phyloP scores from a whole-genome alignment of 2,888 invertebrate species.

The Hirtodrosophila duncani region DNA sequence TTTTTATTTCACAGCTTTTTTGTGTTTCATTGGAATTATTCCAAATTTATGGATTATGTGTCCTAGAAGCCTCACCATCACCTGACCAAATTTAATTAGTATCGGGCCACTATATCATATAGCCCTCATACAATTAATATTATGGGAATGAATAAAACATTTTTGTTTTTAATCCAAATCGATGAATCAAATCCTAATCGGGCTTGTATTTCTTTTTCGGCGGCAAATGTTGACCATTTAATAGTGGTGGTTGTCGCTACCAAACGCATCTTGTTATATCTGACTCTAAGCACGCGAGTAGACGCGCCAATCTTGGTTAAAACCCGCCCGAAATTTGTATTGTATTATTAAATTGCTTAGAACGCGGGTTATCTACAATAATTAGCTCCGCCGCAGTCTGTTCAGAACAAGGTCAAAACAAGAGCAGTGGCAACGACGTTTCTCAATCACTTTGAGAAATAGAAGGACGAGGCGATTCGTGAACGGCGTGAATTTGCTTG shows the following conservation, averaged over 20 bases:
- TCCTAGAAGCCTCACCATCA: no score
- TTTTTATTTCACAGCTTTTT: no score
- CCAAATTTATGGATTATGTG: no score
- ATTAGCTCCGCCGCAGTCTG: slow-evolving; percentile 67
- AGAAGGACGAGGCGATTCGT: slow-evolving; percentile 86
- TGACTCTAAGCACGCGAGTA: no score
- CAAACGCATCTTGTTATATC: no score
- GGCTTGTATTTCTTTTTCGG: slow-evolving; percentile 26
- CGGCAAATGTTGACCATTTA: slow-evolving; percentile 16
- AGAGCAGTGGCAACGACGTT: slow-evolving; percentile 95
- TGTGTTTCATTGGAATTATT: no score
- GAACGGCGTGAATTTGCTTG: slow-evolving; percentile 88
- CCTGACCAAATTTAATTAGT: no score
- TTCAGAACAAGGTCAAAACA: slow-evolving; percentile 93
- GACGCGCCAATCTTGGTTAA: background rate
- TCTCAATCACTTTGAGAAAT: slow-evolving; percentile 87
- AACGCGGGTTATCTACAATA: slow-evolving; percentile 36
- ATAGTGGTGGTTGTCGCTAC: slow-evolving; percentile 21
- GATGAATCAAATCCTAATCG: no score
- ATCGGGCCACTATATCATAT: no score
- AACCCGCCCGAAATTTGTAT: background rate
- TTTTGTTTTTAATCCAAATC: no score
- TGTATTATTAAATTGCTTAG: slow-evolving; percentile 34
- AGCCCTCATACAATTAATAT: no score
- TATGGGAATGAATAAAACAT: no score